phyloP scores from a whole-genome alignment of 2,888 invertebrate genomes.

The Ptychoptera albimana region DNA sequence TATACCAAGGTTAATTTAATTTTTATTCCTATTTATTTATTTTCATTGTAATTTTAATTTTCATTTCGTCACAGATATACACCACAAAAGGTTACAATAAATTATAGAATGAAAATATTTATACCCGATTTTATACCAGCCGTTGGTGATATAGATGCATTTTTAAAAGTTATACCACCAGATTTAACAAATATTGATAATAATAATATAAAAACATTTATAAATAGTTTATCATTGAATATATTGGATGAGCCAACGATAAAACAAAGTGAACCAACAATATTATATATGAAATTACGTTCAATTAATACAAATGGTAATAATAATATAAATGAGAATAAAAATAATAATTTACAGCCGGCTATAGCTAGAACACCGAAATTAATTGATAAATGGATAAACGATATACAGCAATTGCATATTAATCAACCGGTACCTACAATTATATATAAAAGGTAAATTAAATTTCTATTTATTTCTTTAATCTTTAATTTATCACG shows the following conservation, averaged over 20 bases:
- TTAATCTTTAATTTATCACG: no score
- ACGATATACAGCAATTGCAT: constrained; percentile 85
- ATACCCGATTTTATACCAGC: constrained; percentile 95
- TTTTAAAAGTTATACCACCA: constrained; percentile 83
- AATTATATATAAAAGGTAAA: neutral
- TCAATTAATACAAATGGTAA: constrained; percentile 37
- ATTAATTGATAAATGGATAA: constrained; percentile 93
- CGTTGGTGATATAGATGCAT: constrained; percentile 97
- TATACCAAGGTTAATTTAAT: constrained; percentile 57
- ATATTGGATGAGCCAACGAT: constrained; percentile 79
- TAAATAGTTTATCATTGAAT: constrained; percentile 25
- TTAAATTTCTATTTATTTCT: neutral
- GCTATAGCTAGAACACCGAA: constrained; percentile 69
- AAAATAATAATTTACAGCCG: constrained; percentile 17
- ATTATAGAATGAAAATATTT: constrained; percentile 82
- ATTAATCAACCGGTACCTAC: constrained; percentile 37
- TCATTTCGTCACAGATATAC: constrained; percentile 51
- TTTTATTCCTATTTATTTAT: neutral
- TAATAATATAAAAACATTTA: constrained; percentile 40
- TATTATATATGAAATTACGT: constrained; percentile 79
- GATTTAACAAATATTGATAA: constrained; percentile 35
- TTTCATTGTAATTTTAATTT: neutral
- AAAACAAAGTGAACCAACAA: constrained; percentile 88
- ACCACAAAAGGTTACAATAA: constrained; percentile 80
- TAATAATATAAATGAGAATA: constrained; percentile 18